Evolutionary conservation across 2,888 invertebrate genomes (phyloP), one percentile per base, ranked within the genome.

Genomic region (Harpalus rubripes): DNA sequence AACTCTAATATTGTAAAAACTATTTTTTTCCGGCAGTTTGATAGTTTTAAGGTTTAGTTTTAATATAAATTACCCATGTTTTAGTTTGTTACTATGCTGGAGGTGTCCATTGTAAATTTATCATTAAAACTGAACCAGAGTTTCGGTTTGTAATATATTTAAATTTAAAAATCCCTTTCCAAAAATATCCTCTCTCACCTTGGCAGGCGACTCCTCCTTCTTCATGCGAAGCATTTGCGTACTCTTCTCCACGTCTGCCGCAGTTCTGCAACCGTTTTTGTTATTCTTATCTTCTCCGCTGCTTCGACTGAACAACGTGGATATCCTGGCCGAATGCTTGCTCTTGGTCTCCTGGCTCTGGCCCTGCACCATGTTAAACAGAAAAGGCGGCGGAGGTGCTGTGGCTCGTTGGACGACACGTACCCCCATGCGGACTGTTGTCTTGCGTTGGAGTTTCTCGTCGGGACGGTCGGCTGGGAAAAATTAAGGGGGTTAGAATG

Each of bases 351-450:
- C 85, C 85, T 86, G 85, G 58, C 65, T 83, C 79, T 56, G 7
- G 86, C 83, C 80, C 86, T 80, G 82, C 61, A 88, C 87, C 2
- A 90, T 90, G 78, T 90, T 89, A 87, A 90, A 91, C n/a, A 89
- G 86, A 83, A 89, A 88, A 0, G 91, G 91, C 0, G 91, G 90
- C 1, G 91, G 91, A 4, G 91, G 91, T 1, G 91, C 90, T 79
- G 89, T 90, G 8, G 91, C 92, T 88, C 93, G 94, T 89, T 97
- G 96, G 32, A 97, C 94, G 82, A 97, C 96, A 6, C 97, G 92
- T 85, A 97, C 96, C 41, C 96, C 96, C 96, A 97, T 97, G 85
- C 96, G 94, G 16, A 97, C 96, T 0, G 95, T 95, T 86, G 95
- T 95, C 81, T 96, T 94, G 18, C 96, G 93, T 85, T 96, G 95